A percentile compares a stretch with the other conserved stretches of the same genome.
Conservation (phyloP, 2,888 invertebrate species). For the Leptogaster cylindrica region DNA sequence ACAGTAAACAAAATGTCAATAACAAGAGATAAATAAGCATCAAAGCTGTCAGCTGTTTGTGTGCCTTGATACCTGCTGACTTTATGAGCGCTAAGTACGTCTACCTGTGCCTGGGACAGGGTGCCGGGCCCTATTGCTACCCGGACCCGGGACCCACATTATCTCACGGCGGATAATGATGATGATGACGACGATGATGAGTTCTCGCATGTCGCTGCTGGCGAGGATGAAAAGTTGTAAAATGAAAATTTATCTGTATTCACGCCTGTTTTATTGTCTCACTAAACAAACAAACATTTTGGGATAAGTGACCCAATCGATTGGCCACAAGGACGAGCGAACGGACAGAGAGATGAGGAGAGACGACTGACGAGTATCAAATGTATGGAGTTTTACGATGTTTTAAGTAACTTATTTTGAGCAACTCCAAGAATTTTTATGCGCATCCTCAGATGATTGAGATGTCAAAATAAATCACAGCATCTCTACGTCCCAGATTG, state of each 20-base stretch:
- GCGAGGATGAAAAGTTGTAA: slow-evolving; percentile 21
- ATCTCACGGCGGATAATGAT: not conserved
- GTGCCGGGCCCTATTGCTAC: slow-evolving; percentile 15
- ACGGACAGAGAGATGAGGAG: not conserved
- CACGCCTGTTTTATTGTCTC: slow-evolving; percentile 32
- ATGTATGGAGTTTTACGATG: slow-evolving; percentile 39
- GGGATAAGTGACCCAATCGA: too few relatives aligned
- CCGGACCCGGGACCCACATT: not conserved
- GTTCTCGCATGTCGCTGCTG: not conserved
- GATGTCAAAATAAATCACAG: slow-evolving; percentile 36
- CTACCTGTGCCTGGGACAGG: not conserved
- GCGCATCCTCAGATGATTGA: slow-evolving; percentile 27
- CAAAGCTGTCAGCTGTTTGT: slow-evolving; percentile 16
- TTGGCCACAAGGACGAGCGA: not conserved
- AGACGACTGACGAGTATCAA: not conserved
- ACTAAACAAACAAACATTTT: slow-evolving; percentile 36
- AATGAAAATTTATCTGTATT: slow-evolving; percentile 23
- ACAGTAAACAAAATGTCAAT: slow-evolving; percentile 44
- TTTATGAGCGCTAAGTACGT: slow-evolving; percentile 24
- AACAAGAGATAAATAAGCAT: slow-evolving; percentile 37
- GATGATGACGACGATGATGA: not conserved
- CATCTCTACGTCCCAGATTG: not conserved
- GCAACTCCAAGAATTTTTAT: slow-evolving; percentile 31
- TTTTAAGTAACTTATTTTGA: slow-evolving; percentile 45
- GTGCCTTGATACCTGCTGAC: slow-evolving; percentile 20